phyloP scores from a whole-genome alignment of 2,113 vertebrate species.

The Choloepus hoffmanni region DNA sequence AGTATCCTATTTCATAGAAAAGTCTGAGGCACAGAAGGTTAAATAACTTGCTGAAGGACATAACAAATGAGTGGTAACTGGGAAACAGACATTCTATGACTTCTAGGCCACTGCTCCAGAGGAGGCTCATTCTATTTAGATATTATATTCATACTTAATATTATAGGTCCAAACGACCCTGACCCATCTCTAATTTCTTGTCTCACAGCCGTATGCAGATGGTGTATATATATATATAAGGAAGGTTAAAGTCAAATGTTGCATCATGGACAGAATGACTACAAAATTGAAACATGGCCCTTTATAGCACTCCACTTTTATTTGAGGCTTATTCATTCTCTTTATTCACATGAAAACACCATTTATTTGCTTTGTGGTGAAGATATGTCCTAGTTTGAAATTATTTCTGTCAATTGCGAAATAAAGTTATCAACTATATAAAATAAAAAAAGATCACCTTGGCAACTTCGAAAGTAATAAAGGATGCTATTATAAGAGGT shows the following conservation, averaged over 20 bases:
- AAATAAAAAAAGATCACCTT: constrained; percentile 69
- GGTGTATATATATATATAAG: background rate
- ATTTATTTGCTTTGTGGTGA: constrained; percentile 69
- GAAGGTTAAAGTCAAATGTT: constrained; percentile 71
- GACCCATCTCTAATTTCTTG: background rate
- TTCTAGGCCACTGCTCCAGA: constrained; percentile 40
- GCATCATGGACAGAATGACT: constrained; percentile 34
- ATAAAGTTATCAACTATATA: constrained; percentile 72
- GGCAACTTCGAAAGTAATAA: constrained; percentile 77
- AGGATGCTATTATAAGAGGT: constrained; percentile 68
- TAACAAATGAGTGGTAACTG: constrained; percentile 70
- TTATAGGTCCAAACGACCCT: background rate
- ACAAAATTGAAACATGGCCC: constrained; percentile 65
- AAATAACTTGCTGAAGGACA: constrained; percentile 73
- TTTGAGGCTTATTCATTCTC: constrained; percentile 54
- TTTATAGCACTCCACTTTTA: constrained; percentile 57
- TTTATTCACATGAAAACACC: constrained; percentile 64
- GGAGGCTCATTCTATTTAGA: constrained; percentile 57
- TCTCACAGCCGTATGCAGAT: constrained; percentile 6
- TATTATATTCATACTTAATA: constrained; percentile 51
- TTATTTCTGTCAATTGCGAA: constrained; percentile 75
- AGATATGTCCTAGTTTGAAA: constrained; percentile 65
- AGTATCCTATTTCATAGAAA: constrained; percentile 40
- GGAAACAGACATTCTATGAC: constrained; percentile 70
- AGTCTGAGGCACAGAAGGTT: constrained; percentile 58